Conservation (phyloP, 2,113 vertebrate genomes). For the Aleadryas rufinucha region DNA sequence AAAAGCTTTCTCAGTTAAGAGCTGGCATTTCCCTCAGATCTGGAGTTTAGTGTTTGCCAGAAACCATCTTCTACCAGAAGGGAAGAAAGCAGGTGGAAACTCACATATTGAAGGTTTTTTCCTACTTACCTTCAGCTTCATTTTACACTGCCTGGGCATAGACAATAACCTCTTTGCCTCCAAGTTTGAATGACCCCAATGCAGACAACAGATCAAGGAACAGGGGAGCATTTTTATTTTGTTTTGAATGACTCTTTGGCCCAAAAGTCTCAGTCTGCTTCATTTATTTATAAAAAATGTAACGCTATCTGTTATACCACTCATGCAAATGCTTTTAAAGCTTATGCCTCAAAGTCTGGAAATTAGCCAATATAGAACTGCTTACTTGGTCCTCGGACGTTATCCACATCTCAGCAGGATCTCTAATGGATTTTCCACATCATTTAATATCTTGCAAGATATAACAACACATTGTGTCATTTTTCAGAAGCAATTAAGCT, state of each 20-base stretch:
- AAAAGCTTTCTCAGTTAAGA: conserved; percentile 18
- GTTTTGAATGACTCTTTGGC: background rate
- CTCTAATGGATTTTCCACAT: conserved; percentile 58
- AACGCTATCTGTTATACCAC: background rate
- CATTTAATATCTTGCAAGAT: conserved; percentile 6
- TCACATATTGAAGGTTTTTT: background rate
- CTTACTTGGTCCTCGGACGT: background rate
- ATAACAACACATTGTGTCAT: background rate
- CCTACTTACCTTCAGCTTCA: background rate
- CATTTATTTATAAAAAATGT: background rate
- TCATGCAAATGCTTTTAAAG: background rate
- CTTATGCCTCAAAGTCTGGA: background rate
- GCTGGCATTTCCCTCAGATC: background rate
- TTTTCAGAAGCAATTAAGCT: conserved; percentile 50
- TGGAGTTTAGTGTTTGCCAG: background rate
- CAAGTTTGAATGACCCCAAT: background rate
- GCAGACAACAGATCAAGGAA: background rate
- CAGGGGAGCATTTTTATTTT: background rate
- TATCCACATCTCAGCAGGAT: conserved; percentile 39
- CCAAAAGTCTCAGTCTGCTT: background rate
- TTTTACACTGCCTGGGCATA: background rate
- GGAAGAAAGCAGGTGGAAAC: background rate
- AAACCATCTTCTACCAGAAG: background rate
- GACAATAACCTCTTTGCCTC: background rate
- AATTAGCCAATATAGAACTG: background rate